phyloP scores from a whole-genome alignment of 2,113 vertebrate species.

The Myotis lucifugus region DNA sequence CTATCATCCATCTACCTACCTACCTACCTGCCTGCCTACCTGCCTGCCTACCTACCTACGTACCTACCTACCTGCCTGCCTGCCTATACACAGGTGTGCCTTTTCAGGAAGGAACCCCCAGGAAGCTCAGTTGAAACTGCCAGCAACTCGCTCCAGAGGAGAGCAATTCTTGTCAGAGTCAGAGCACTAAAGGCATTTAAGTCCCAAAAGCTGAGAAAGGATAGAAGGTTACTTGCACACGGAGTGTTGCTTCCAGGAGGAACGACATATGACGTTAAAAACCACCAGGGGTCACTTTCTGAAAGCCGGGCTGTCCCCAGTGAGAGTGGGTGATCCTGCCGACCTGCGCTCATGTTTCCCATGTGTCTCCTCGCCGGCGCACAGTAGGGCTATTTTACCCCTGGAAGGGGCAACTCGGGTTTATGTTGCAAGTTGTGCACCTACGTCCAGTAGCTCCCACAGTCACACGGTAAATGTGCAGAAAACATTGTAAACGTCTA shows the following conservation, averaged over 20 bases:
- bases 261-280: slow-evolving; percentile 20
- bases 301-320: neutral
- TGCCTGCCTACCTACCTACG: too few species aligned
- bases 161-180: neutral
- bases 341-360: neutral
- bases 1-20: neutral
- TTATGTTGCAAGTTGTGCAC: neutral
- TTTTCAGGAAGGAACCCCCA: slow-evolving; percentile 2
- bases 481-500: neutral
- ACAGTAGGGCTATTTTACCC: neutral
- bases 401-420: neutral
- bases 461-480: neutral
- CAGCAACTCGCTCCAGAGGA: neutral
- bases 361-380: neutral
- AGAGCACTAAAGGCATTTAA: slow-evolving; percentile 63
- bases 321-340: neutral
- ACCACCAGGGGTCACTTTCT: slow-evolving; percentile 8
- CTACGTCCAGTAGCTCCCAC: neutral
- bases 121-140: neutral
- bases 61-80: too few species aligned
- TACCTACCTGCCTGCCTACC: too few species aligned
- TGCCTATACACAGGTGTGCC: neutral
- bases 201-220: slow-evolving; percentile 20
- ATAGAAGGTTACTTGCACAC: slow-evolving; percentile 61
- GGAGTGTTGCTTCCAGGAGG: slow-evolving; percentile 67